A percentile compares a stretch with the other conserved stretches of the same genome.
These are phyloP conservation scores for Idris sp. DNA, from an alignment of 1,140 invertebrate genomes.

Conservation along the genomic window DNA sequence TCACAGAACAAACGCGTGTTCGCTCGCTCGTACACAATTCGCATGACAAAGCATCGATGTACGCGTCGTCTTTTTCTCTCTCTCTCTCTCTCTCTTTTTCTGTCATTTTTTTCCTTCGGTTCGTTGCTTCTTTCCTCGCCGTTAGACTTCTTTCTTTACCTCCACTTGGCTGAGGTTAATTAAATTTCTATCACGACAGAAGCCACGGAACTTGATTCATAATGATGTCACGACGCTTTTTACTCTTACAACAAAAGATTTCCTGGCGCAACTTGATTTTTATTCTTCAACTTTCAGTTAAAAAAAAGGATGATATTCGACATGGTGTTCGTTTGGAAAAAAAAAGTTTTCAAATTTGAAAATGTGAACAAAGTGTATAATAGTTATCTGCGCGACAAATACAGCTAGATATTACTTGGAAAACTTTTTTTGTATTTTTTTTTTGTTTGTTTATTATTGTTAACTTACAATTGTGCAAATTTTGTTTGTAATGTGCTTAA, in stretches of 20 bases:
- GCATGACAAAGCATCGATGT: slow-evolving; percentile 55
- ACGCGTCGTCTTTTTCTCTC: slow-evolving; percentile 30
- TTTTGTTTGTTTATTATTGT: no score
- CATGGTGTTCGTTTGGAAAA: not conserved
- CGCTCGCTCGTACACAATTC: slow-evolving; percentile 39
- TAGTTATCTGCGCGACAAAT: slow-evolving; percentile 38
- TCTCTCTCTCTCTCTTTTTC: not conserved
- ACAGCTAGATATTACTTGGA: slow-evolving; percentile 26
- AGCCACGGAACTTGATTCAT: slow-evolving; percentile 51
- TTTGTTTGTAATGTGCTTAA: slow-evolving; percentile 34
- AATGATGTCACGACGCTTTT: slow-evolving; percentile 56
- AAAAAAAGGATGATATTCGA: slow-evolving; percentile 21
- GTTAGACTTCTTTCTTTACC: no score
- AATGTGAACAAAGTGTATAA: slow-evolving; percentile 21
- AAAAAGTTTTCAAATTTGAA: slow-evolving; percentile 37
- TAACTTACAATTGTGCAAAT: slow-evolving; percentile 39
- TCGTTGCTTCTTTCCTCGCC: not conserved
- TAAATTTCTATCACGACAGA: slow-evolving; percentile 59
- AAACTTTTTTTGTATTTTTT: slow-evolving; percentile 32
- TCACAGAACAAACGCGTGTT: slow-evolving; percentile 34
- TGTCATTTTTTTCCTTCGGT: not conserved
- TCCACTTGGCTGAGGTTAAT: slow-evolving; percentile 30
- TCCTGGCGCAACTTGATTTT: slow-evolving; percentile 1
- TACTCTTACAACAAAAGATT: slow-evolving; percentile 32
- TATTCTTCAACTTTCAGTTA: slow-evolving; percentile 37